Base-by-base conservation (phyloP, 1,140 invertebrate genomes). In the Mizuhopecten yessoensis region DNA sequence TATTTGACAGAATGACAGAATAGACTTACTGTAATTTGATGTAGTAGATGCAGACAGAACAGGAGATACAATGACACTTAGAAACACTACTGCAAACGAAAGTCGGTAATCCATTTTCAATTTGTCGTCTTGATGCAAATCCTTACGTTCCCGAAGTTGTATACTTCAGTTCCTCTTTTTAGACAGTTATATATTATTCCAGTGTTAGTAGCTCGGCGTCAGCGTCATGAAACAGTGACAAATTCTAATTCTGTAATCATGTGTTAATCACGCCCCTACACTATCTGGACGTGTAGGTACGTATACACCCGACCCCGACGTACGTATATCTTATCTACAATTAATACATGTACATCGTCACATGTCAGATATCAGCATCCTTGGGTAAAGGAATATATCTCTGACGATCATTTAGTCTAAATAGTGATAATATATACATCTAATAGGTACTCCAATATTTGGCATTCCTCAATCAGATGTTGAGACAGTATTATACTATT, bases 71-170 rank as follows among this genome's bases (percentile, higher is more conserved):
- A 29, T 75, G 57, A 75, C 5, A 75, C 29, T 75, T 75, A 75
- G 29, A n/a, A 75, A n/a, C n/a, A 75, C n/a, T 29, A 75, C 57
- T 29, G 57, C 57, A 75, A 75, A 75, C 57, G n/a, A 29, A 75
- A 75, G 57, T 29, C 57, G 57, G n/a, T n/a, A 75, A 75, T 75
- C 57, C 57, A 75, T 75, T 75, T 11, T 75, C 57, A 75, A 29
- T 75, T 75, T 13, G 57, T 75, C 57, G n/a, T n/a, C 0, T 49
- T 49, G 11, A 15, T 49, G 45, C 1, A 17, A 23, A 20, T 23
- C 11, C 11, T 17, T 29, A 75, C 57, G 57, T 75, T 29, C 29
- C 7, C 5, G n/a, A 75, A 17, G 20, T 49, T 75, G 1, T 5
- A 29, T 29, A 29, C 23, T 75, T 57, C 45, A 75, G 17, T 17